These are phyloP conservation scores for Cataglyphis cursor DNA, from an alignment of 2,888 invertebrate species.

Conservation along the genomic window DNA sequence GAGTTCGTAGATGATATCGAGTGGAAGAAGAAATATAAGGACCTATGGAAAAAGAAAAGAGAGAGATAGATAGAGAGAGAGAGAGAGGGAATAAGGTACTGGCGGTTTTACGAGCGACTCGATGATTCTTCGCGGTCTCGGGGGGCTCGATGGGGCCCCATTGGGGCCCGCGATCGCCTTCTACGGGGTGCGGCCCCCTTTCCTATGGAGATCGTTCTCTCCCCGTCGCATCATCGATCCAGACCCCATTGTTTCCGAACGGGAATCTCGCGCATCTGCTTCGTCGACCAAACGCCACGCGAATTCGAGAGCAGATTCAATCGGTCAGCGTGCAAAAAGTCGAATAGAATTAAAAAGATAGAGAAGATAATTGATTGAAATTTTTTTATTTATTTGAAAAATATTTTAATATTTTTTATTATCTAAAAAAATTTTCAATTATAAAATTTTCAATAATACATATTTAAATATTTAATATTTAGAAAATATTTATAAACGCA, in stretches of 20 bases:
- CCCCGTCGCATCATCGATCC: conserved; percentile 66
- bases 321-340: neutral
- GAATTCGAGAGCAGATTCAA: conserved; percentile 18
- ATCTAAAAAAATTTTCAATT: too few species aligned
- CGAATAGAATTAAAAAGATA: neutral
- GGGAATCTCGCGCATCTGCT: conserved; percentile 68
- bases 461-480: too few species aligned
- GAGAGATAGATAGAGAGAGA: conserved; percentile 47
- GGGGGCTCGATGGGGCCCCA: conserved; percentile 45
- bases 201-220: conserved; percentile 79
- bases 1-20: conserved; percentile 79
- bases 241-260: conserved; percentile 69
- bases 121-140: conserved; percentile 75
- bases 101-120: conserved; percentile 79
- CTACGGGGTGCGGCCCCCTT: conserved; percentile 78
- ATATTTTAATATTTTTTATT: too few species aligned
- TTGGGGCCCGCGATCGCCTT: conserved; percentile 65
- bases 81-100: conserved; percentile 65
- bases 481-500: too few species aligned
- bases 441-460: too few species aligned
- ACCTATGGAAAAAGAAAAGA: conserved; percentile 70
- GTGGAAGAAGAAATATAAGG: conserved; percentile 74
- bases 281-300: conserved; percentile 49
- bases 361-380: neutral
- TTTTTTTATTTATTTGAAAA: neutral